A percentile compares a stretch with the other conserved stretches of the same genome.
These are phyloP conservation scores for Sebastes vulpes DNA, from an alignment of 2,797 vertebrate genomes.

Conservation along the genomic window DNA sequence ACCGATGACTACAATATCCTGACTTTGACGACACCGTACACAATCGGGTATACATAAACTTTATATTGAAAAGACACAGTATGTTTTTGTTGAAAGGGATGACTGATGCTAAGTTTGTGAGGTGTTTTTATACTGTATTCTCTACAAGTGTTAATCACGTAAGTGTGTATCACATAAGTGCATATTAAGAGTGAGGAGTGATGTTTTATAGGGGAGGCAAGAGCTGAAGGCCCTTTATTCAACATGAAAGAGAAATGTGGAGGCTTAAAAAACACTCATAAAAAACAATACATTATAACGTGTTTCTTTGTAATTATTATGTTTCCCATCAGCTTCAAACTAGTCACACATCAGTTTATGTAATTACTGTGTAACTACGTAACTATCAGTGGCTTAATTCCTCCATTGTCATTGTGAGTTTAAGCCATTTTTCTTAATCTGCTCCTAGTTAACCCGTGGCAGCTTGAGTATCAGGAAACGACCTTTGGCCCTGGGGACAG, in stretches of 20 bases:
- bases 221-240: constrained; percentile 66
- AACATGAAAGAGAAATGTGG: constrained; percentile 74
- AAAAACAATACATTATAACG: neutral
- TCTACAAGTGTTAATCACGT: constrained; percentile 34
- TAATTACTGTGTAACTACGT: neutral
- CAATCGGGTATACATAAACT: neutral
- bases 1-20: constrained; percentile 27
- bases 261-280: neutral
- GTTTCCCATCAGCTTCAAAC: neutral
- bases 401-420: constrained; percentile 60
- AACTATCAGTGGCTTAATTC: constrained; percentile 20
- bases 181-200: neutral
- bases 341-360: constrained; percentile 4
- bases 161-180: neutral
- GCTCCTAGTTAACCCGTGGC: constrained; percentile 75
- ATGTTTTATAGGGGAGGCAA: constrained; percentile 43
- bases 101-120: neutral
- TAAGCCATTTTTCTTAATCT: constrained; percentile 76
- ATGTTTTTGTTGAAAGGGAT: neutral
- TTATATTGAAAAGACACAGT: neutral
- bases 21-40: constrained; percentile 31
- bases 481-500: constrained; percentile 74
- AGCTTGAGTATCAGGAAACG: constrained; percentile 81
- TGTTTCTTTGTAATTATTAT: neutral
- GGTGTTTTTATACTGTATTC: constrained; percentile 7